Conservation (phyloP, 2,797 vertebrate species). For the Leptodactylus fallax region DNA sequence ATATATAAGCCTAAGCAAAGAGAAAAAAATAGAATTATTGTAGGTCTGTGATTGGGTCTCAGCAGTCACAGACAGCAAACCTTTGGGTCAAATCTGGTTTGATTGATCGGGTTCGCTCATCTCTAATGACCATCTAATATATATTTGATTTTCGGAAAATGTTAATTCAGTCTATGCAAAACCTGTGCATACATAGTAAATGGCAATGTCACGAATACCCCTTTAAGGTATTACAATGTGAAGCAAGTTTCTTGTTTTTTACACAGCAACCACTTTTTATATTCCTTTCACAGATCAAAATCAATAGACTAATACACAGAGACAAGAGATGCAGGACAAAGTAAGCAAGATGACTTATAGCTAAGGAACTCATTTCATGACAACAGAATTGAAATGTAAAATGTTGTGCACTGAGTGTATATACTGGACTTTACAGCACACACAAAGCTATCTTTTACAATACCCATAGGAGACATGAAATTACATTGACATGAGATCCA, state of each 20-base stretch:
- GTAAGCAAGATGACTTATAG: not conserved
- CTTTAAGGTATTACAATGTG: not conserved
- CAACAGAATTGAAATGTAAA: slow-evolving; percentile 7
- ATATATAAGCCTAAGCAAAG: no score
- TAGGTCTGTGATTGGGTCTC: no score
- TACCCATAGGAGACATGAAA: not conserved
- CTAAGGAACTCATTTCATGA: not conserved
- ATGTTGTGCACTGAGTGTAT: not conserved
- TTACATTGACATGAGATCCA: not conserved
- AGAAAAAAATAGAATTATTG: no score
- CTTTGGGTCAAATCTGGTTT: no score
- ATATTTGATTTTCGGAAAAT: no score
- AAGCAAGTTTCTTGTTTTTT: not conserved
- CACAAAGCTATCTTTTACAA: not conserved
- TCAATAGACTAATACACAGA: slow-evolving; percentile 8
- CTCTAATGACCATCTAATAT: no score
- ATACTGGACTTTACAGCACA: not conserved
- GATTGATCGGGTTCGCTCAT: no score
- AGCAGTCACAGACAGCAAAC: no score
- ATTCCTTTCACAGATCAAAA: not conserved
- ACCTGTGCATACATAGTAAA: not conserved
- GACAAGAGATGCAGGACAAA: not conserved
- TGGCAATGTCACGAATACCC: not conserved
- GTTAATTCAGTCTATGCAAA: no score
- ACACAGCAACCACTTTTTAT: not conserved